Conservation (phyloP, 1,140 invertebrate species). For the Mactra quadrangularis region DNA sequence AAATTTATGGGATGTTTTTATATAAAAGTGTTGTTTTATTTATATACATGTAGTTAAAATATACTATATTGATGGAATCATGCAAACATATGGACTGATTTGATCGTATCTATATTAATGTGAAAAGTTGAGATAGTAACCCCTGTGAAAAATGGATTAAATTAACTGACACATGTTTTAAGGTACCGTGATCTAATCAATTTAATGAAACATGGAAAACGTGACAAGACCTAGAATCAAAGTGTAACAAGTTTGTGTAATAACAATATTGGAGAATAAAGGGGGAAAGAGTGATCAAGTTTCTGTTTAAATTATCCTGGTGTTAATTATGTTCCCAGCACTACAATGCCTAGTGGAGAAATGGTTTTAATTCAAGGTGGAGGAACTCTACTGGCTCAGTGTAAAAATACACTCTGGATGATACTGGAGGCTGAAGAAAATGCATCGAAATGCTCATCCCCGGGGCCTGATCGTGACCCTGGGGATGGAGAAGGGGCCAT, state of each 20-base stretch:
- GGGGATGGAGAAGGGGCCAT: conserved; percentile 7
- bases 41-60: neutral
- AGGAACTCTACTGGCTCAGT: conserved; percentile 50
- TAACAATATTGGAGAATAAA: too few species aligned
- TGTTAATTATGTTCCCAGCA: conserved; percentile 13
- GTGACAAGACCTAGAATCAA: too few species aligned
- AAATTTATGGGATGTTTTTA: too few species aligned
- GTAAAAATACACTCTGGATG: conserved; percentile 58
- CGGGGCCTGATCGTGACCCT: neutral
- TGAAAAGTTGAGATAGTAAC: neutral
- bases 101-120: neutral
- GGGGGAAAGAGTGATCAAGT: too few species aligned
- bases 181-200: neutral
- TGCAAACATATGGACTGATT: neutral
- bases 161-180: neutral
- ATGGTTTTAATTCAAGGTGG: conserved; percentile 60
- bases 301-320: neutral
- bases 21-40: too few species aligned
- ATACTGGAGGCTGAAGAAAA: conserved; percentile 55
- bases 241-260: too few species aligned
- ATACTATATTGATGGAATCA: neutral
- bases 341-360: neutral
- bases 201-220: neutral
- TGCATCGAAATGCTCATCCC: conserved; percentile 42
- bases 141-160: neutral